Evolutionary conservation across 1,140 invertebrate genomes (phyloP).

Genomic region (Tetramorium alpestre): DNA sequence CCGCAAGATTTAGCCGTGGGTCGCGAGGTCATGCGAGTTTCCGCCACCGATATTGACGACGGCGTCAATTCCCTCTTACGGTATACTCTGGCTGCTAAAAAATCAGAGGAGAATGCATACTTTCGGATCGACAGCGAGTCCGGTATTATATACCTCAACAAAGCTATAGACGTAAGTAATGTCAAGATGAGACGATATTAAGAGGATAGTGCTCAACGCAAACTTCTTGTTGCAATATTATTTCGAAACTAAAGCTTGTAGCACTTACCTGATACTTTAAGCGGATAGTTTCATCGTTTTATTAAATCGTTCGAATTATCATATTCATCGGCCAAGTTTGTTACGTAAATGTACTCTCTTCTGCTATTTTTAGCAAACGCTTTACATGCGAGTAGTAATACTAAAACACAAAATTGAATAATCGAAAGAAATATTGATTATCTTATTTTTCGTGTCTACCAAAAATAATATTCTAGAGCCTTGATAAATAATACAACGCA

Average conservation of each 20-base stretch:
- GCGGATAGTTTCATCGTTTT: background rate
- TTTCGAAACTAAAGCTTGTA: background rate
- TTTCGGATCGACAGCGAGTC: conserved; percentile 92
- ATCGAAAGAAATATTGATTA: background rate
- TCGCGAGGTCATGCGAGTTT: conserved; percentile 94
- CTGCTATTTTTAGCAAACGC: background rate
- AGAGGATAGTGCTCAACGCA: background rate
- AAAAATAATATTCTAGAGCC: background rate
- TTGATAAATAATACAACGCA: background rate
- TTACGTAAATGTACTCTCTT: background rate
- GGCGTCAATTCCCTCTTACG: conserved; percentile 92
- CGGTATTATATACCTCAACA: conserved; percentile 92
- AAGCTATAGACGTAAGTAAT: conserved; percentile 89
- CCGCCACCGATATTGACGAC: conserved; percentile 95
- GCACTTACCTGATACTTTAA: conserved; percentile 1
- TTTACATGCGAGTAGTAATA: background rate
- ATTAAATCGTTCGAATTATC: background rate
- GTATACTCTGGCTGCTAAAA: conserved; percentile 88
- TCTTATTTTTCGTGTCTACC: background rate
- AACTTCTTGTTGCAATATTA: background rate
- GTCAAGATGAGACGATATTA: background rate
- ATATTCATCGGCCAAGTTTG: background rate
- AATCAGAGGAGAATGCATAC: conserved; percentile 88
- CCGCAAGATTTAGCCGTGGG: conserved; percentile 90
- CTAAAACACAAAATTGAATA: background rate